phyloP scores from a whole-genome alignment of 2,888 invertebrate genomes.

The Beris chalybata region DNA sequence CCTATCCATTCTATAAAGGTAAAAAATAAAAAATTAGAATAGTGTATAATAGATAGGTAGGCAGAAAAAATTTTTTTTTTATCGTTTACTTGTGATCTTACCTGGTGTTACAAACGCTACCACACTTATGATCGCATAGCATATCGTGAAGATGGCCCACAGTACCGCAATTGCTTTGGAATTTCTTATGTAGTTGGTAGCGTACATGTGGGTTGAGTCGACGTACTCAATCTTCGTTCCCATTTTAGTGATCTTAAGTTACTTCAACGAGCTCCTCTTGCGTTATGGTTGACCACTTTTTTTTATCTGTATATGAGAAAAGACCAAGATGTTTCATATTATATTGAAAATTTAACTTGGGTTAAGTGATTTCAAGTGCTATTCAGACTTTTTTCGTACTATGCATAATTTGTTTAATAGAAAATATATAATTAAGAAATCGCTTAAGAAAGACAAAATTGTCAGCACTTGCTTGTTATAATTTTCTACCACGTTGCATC shows the following conservation, averaged over 20 bases:
- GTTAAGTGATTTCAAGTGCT: too few relatives aligned
- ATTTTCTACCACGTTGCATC: too few relatives aligned
- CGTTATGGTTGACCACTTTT: too few relatives aligned
- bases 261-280: too few relatives aligned
- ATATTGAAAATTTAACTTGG: too few relatives aligned
- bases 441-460: too few relatives aligned
- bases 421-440: too few relatives aligned
- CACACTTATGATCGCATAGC: slow-evolving; percentile 92
- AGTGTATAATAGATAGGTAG: slow-evolving; percentile 12
- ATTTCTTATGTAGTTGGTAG: slow-evolving; percentile 87
- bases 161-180: slow-evolving; percentile 94
- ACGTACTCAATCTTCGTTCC: slow-evolving; percentile 92
- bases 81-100: slow-evolving; percentile 41
- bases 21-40: slow-evolving; percentile 23
- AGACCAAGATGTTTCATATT: too few relatives aligned
- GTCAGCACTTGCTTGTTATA: too few relatives aligned
- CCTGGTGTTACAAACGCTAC: slow-evolving; percentile 92
- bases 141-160: slow-evolving; percentile 97
- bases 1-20: slow-evolving; percentile 75
- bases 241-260: slow-evolving; percentile 59
- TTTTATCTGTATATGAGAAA: slow-evolving; percentile 11
- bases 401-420: too few relatives aligned
- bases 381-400: too few relatives aligned
- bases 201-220: slow-evolving; percentile 87
- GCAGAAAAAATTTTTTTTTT: not conserved